Evolutionary conservation across 2,888 invertebrate species (phyloP).

Genomic region (Brassicogethes aeneus): DNA sequence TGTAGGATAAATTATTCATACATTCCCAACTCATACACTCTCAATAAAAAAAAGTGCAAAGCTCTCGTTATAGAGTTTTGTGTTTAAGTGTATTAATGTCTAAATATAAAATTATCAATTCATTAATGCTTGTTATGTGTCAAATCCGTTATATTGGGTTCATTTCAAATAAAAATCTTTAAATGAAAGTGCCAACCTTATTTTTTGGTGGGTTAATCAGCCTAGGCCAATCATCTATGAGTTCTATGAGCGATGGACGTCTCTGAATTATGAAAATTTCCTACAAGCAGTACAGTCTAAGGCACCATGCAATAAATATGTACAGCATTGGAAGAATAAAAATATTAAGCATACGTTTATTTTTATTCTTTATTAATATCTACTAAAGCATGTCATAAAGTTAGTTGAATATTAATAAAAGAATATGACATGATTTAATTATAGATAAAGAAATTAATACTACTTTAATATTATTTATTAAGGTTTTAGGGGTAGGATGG

Average conservation of each 20-base stretch:
- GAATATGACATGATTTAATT: slow-evolving; percentile 4
- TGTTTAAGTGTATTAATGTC: neutral
- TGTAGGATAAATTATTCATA: slow-evolving; percentile 10
- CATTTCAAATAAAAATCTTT: slow-evolving; percentile 5
- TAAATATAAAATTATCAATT: neutral
- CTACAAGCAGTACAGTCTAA: slow-evolving; percentile 46
- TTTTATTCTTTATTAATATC: slow-evolving; percentile 9
- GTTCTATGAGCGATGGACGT: slow-evolving; percentile 58
- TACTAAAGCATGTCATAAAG: slow-evolving; percentile 8
- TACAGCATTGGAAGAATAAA: slow-evolving; percentile 11
- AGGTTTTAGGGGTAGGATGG: neutral
- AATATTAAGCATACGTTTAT: neutral
- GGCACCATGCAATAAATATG: slow-evolving; percentile 22
- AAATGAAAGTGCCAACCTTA: slow-evolving; percentile 49
- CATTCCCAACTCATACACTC: slow-evolving; percentile 9
- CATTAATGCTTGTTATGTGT: neutral
- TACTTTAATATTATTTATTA: slow-evolving; percentile 10
- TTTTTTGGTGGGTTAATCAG: slow-evolving; percentile 57
- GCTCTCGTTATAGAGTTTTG: neutral
- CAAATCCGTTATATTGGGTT: neutral
- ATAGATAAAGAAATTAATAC: slow-evolving; percentile 15
- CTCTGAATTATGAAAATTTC: slow-evolving; percentile 59
- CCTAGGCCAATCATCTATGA: slow-evolving; percentile 73
- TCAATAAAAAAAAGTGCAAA: slow-evolving; percentile 7
- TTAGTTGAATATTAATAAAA: slow-evolving; percentile 1